Evolutionary conservation across 2,888 invertebrate species (phyloP), one percentile per base, ranked within the genome.

Genomic region (Drosophila vallismaia): DNA sequence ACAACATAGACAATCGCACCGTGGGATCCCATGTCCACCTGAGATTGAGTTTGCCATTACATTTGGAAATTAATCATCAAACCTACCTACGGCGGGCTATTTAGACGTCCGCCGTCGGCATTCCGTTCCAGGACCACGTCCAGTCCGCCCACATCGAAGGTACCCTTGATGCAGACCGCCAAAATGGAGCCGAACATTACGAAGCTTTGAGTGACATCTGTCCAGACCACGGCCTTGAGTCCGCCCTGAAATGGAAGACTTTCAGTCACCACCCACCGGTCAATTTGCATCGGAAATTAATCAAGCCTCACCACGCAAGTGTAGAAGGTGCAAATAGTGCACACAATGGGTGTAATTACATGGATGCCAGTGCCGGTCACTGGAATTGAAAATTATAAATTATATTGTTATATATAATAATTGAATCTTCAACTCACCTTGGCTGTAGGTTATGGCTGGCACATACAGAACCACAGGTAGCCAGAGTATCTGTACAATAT

Each of bases 251-350:
- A 74, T 36, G 6, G 28, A n/a, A 62, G 24, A 62, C 14, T 42
- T 36, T 7, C n/a, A 57, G 28, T 19, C 33, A 44, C 6, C n/a
- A 12, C 10, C 8, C 14, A n/a, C 28, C 8, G 12, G 3, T 4
- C n/a, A 26, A 8, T 9, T 26, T 29, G 36, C 5, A 31, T 46
- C 40, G 33, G 40, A 51, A 66, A 55, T 62, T 52, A 69, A 82
- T 88, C 71, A 56, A 69, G 49, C 40, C 88, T 96, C 95, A 93
- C 97, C 96, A 76, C 97, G 68, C 97, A 96, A 0, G 98, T 98
- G 92, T 98, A 98, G 92, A 98, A 97, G 76, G 97, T 97, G 92
- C 96, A 78, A 94, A 91, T 89, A 38, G 95, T 91, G 90, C 97
- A 97, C 2, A 97, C 96, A 42, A 96, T 94, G 2, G 97, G 95